Evolutionary conservation across 2,113 vertebrate genomes (phyloP).

Genomic region (Tilapia sparmanii): DNA sequence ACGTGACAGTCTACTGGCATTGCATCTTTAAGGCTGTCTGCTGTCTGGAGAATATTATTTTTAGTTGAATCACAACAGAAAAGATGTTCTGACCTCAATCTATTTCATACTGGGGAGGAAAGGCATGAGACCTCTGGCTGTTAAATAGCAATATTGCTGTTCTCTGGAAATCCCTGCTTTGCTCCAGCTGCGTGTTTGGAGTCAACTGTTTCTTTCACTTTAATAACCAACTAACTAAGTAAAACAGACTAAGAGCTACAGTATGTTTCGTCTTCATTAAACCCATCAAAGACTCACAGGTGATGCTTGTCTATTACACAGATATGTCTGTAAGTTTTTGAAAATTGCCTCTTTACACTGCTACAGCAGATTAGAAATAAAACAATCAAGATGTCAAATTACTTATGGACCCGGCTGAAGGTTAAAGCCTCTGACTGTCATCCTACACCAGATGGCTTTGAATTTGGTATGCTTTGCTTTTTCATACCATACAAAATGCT

Average conservation of each 20-base stretch:
- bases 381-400: neutral
- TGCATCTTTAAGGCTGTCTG: neutral
- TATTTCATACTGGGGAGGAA: neutral
- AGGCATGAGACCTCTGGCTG: neutral
- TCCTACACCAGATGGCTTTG: neutral
- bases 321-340: neutral
- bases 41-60: neutral
- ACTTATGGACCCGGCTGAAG: fast-evolving
- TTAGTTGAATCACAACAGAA: neutral
- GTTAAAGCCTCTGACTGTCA: neutral
- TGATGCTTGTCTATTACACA: neutral
- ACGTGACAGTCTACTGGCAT: neutral
- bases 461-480: neutral
- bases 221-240: neutral
- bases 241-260: neutral
- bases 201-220: neutral
- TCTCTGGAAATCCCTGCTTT: neutral
- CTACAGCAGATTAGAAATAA: neutral
- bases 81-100: neutral
- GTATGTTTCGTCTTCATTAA: neutral
- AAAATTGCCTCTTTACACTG: neutral
- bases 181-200: fast-evolving
- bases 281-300: neutral
- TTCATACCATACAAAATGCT: neutral
- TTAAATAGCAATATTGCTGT: neutral